phyloP scores from a whole-genome alignment of 2,888 invertebrate genomes.

The Mantis religiosa region DNA sequence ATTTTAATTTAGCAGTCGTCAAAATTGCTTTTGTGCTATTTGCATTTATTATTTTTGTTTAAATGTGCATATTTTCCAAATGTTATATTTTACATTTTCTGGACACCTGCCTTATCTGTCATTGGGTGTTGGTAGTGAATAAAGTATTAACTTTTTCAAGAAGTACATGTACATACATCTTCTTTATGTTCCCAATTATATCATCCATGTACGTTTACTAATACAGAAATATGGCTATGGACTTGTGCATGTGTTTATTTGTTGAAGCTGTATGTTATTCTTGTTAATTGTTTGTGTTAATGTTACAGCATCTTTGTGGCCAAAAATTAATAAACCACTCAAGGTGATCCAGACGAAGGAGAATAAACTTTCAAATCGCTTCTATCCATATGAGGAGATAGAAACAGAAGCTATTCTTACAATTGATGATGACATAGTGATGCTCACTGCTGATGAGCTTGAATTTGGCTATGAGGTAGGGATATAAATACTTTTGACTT shows the following conservation, averaged over 20 bases:
- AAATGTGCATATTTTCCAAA: too few species aligned
- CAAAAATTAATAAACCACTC: slow-evolving; percentile 80
- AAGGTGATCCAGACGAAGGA: slow-evolving; percentile 86
- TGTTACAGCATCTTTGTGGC: slow-evolving; percentile 77
- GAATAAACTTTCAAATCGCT: slow-evolving; percentile 92
- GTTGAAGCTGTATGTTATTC: background rate
- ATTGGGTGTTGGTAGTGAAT: too few species aligned
- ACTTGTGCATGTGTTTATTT: background rate
- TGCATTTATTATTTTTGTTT: too few species aligned
- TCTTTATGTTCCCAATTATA: too few species aligned
- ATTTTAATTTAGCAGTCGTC: too few species aligned
- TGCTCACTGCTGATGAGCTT: slow-evolving; percentile 92
- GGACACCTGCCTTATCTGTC: too few species aligned
- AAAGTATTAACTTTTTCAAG: too few species aligned
- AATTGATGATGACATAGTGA: slow-evolving; percentile 92
- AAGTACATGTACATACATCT: too few species aligned
- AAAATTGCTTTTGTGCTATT: too few species aligned
- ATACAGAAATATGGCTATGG: too few species aligned
- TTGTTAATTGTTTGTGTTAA: background rate
- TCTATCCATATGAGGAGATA: slow-evolving; percentile 93
- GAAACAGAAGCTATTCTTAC: slow-evolving; percentile 94
- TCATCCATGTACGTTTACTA: too few species aligned
- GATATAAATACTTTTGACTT: background rate
- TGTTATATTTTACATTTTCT: too few species aligned
- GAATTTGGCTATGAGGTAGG: slow-evolving; percentile 81